Conservation (phyloP, 2,797 vertebrate species). For the Peromyscus nudipes region DNA sequence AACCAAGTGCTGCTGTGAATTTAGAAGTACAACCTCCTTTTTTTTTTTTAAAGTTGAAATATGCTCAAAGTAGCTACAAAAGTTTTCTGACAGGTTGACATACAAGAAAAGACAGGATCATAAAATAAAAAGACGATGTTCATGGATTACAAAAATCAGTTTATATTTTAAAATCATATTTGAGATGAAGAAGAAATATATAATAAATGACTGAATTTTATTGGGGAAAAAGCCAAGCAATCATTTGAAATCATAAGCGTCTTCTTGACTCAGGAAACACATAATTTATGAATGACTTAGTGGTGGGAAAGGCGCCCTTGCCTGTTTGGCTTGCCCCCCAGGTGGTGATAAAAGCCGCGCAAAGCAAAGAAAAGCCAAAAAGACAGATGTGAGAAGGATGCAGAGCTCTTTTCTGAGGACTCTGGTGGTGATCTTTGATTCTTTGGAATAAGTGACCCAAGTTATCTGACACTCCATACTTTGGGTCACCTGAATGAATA, state of each 20-base stretch:
- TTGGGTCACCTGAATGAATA: background rate
- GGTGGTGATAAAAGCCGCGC: conserved; percentile 73
- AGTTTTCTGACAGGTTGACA: conserved; percentile 75
- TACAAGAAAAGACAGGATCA: conserved; percentile 74
- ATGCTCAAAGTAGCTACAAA: conserved; percentile 61
- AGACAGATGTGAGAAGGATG: conserved; percentile 66
- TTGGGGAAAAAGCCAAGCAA: conserved; percentile 63
- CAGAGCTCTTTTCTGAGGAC: conserved; percentile 34
- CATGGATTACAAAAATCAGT: conserved; percentile 77
- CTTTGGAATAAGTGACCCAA: conserved; percentile 42
- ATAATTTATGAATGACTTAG: conserved; percentile 81
- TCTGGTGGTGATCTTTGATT: conserved; percentile 63
- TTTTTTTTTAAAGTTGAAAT: conserved; percentile 62
- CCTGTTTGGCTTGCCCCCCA: conserved; percentile 78
- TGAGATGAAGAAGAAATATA: conserved; percentile 74
- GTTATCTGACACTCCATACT: background rate
- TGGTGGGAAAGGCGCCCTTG: conserved; percentile 73
- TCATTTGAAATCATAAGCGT: conserved; percentile 81
- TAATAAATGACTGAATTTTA: conserved; percentile 80
- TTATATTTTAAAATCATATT: conserved; percentile 82
- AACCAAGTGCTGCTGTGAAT: background rate
- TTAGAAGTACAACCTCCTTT: conserved; percentile 43
- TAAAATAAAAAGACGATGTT: conserved; percentile 76
- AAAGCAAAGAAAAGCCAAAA: conserved; percentile 62
- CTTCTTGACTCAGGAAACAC: conserved; percentile 75